Conservation (phyloP, 2,797 vertebrate species). For the Aerospiza tachiro region DNA sequence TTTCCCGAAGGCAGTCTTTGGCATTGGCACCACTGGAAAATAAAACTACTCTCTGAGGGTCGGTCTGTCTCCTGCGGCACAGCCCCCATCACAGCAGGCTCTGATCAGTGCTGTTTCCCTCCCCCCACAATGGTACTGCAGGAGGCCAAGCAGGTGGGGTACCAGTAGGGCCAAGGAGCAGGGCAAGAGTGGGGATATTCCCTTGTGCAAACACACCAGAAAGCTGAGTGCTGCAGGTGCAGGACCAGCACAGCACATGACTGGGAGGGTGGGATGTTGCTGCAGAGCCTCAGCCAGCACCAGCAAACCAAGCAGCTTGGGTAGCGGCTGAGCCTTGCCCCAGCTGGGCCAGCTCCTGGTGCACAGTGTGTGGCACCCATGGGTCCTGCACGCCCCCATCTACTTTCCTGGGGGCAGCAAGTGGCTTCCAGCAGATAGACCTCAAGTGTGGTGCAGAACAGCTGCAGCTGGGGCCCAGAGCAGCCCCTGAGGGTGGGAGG, state of each 20-base stretch:
- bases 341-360: not conserved
- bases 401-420: too few species aligned
- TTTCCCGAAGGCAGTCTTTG: not conserved
- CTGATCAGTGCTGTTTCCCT: accelerated
- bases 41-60: not conserved
- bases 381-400: not conserved
- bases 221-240: not conserved
- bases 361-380: not conserved
- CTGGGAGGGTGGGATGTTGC: not conserved
- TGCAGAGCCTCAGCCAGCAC: not conserved
- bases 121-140: accelerated
- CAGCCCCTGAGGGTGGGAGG: not conserved
- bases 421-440: not conserved
- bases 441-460: not conserved
- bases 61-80: not conserved
- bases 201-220: not conserved
- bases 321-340: too few species aligned
- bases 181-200: not conserved
- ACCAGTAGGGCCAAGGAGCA: not conserved
- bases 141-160: not conserved
- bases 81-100: not conserved
- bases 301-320: not conserved
- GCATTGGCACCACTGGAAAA: not conserved
- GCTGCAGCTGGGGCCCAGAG: not conserved
- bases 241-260: not conserved